phyloP scores from a whole-genome alignment of 1,140 invertebrate species.

The Drosophila simulans region DNA sequence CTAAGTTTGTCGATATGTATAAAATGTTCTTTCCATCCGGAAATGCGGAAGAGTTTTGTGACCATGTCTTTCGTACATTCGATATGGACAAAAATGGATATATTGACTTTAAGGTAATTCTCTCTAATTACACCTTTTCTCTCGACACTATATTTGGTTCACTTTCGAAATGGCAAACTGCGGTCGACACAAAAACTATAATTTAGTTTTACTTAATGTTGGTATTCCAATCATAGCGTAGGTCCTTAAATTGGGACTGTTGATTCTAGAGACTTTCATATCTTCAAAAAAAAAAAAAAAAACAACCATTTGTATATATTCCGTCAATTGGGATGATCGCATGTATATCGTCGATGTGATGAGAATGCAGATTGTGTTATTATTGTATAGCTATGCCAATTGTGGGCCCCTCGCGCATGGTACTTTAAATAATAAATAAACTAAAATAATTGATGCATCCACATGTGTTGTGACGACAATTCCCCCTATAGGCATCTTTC shows the following conservation, averaged over 20 bases:
- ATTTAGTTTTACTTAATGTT: no score
- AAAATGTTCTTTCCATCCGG: constrained; percentile 99
- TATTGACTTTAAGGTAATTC: constrained; percentile 96
- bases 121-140: constrained; percentile 2
- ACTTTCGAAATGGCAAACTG: no score
- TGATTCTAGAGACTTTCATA: no score
- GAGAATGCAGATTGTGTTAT: constrained; percentile 37
- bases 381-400: constrained; percentile 28
- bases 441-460: constrained; percentile 6
- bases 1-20: constrained; percentile 99
- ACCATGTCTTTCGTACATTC: constrained; percentile 99
- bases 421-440: constrained; percentile 21
- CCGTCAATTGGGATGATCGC: constrained; percentile 8
- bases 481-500: not conserved
- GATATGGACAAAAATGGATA: constrained; percentile 99
- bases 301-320: constrained; percentile 18
- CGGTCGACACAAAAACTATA: not conserved
- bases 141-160: not conserved
- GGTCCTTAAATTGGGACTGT: no score
- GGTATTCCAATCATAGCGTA: no score
- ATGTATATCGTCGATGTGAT: constrained; percentile 39
- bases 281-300: no score
- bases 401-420: constrained; percentile 28
- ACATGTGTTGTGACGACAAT: not conserved
- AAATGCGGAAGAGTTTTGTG: constrained; percentile 99